These are phyloP conservation scores for Gymnopithys bicolor DNA, from an alignment of 2,797 vertebrate species.

Conservation along the genomic window DNA sequence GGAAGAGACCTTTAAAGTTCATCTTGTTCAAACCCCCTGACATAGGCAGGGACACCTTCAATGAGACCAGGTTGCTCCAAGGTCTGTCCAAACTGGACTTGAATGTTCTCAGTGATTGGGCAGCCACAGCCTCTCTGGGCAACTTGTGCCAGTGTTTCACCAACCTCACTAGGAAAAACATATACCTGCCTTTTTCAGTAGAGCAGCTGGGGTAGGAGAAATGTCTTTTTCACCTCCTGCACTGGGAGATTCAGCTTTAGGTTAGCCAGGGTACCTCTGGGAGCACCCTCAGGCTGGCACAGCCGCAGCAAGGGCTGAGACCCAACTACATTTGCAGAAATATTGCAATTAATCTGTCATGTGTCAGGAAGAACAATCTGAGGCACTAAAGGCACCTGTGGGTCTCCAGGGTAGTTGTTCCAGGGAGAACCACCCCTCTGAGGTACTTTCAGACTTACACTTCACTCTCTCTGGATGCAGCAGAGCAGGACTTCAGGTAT, in stretches of 20 bases:
- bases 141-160: not conserved
- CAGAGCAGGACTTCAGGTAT: not conserved
- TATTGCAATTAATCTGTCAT: not conserved
- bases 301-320: fast-evolving
- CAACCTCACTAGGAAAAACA: not conserved
- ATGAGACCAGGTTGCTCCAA: fast-evolving
- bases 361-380: not conserved
- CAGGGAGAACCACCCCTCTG: not conserved
- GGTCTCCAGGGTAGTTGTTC: not conserved
- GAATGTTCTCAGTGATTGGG: not conserved
- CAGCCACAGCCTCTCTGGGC: not conserved
- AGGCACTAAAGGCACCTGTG: not conserved
- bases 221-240: not conserved
- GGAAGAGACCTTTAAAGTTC: not conserved
- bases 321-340: not conserved
- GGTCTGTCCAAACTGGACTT: fast-evolving
- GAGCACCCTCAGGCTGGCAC: not conserved
- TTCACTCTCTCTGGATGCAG: not conserved
- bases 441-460: not conserved
- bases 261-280: not conserved
- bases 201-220: not conserved
- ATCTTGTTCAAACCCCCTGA: fast-evolving
- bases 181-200: not conserved
- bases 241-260: not conserved
- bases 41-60: not conserved